Evolutionary conservation across 2,797 vertebrate genomes (phyloP).

Genomic region (Hapalemur alaotrensis): DNA sequence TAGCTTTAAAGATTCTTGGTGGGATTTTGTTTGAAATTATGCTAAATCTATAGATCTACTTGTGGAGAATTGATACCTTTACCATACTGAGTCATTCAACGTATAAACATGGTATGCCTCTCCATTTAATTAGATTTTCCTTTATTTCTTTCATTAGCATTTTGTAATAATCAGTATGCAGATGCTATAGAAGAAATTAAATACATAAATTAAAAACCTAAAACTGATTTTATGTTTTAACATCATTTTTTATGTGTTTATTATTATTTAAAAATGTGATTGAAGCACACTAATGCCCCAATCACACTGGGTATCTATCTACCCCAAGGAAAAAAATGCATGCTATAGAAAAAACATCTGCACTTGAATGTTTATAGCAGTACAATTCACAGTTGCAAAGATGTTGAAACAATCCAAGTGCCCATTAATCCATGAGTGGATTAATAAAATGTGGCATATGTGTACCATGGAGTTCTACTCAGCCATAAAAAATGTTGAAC

Average conservation of each 20-base stretch:
- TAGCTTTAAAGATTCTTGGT: neutral
- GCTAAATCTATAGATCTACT: neutral
- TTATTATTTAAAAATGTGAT: neutral
- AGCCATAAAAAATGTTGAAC: too few relatives aligned
- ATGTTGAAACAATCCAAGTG: too few relatives aligned
- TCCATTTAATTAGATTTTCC: neutral
- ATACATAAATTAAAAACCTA: neutral
- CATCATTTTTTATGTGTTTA: neutral
- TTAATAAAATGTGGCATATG: too few relatives aligned
- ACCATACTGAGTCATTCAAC: neutral
- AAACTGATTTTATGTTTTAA: neutral
- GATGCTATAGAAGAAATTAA: neutral
- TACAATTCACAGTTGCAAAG: too few relatives aligned
- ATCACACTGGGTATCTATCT: too few relatives aligned
- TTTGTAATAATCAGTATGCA: neutral
- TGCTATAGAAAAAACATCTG: too few relatives aligned
- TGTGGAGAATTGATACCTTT: neutral
- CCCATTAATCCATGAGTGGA: too few relatives aligned
- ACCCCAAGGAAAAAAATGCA: too few relatives aligned
- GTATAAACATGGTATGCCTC: neutral
- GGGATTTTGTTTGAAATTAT: neutral
- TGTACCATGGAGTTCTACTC: too few relatives aligned
- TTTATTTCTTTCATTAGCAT: neutral
- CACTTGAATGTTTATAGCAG: too few relatives aligned
- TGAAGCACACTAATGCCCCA: too few relatives aligned